phyloP scores from a whole-genome alignment of 1,140 invertebrate genomes.

The Brachionus koreanus region DNA sequence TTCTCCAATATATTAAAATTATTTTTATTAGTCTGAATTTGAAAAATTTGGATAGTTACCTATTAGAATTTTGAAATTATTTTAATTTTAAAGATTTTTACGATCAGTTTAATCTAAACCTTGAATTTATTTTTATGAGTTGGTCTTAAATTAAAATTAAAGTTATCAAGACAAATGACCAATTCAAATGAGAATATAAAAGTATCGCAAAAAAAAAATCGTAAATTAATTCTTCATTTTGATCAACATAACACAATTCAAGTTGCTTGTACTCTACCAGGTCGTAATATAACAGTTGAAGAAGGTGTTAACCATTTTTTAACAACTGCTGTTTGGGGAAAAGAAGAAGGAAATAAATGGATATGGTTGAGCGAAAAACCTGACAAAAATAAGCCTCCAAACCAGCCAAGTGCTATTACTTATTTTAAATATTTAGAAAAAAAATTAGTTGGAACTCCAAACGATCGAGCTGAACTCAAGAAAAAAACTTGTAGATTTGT shows the following conservation, averaged over 20 bases:
- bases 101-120: not conserved
- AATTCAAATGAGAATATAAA: not conserved
- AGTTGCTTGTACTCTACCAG: slow-evolving; percentile 34
- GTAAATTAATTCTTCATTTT: slow-evolving; percentile 35
- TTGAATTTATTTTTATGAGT: not conserved
- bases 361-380: slow-evolving; percentile 4
- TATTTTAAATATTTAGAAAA: slow-evolving; percentile 44
- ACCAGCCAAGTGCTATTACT: not conserved
- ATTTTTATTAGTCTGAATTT: not conserved
- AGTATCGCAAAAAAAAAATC: not conserved
- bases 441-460: slow-evolving; percentile 1
- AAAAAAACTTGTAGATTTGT: slow-evolving; percentile 38
- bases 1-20: not conserved
- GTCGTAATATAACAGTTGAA: slow-evolving; percentile 31
- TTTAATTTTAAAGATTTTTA: not conserved
- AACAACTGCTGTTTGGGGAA: slow-evolving; percentile 19
- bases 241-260: slow-evolving; percentile 43
- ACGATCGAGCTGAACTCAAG: slow-evolving; percentile 33
- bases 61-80: not conserved
- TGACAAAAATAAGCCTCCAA: not conserved
- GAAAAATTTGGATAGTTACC: not conserved
- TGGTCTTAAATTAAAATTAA: not conserved
- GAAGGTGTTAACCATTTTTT: slow-evolving; percentile 40
- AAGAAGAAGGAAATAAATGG: slow-evolving; percentile 23
- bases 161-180: not conserved